Evolutionary conservation across 2,888 invertebrate species (phyloP).

Genomic region (Dynastes grantii): DNA sequence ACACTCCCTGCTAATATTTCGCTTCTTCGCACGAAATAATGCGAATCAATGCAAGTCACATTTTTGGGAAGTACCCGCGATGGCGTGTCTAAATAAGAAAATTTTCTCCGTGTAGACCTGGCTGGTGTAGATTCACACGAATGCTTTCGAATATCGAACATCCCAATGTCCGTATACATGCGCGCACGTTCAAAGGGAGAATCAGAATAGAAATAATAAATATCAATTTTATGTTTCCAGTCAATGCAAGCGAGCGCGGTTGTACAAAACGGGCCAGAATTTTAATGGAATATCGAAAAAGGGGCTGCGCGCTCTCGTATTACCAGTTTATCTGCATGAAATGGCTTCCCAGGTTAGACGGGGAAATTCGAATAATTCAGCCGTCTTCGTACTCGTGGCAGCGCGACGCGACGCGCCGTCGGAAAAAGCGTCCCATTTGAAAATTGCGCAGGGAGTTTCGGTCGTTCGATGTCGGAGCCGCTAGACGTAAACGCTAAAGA

Average conservation of each 20-base stretch:
- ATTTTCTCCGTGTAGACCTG: too few species aligned
- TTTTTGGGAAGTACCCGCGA: too few species aligned
- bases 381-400: not conserved
- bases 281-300: conserved; percentile 41
- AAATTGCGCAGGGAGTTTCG: conserved; percentile 8
- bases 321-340: conserved; percentile 46
- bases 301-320: conserved; percentile 17
- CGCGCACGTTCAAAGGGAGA: not conserved
- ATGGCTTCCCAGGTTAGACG: conserved; percentile 23
- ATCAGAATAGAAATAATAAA: conserved; percentile 30
- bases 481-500: not conserved
- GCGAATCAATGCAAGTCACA: too few species aligned
- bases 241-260: conserved; percentile 12
- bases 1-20: too few species aligned
- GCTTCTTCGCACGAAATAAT: too few species aligned
- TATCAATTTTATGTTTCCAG: conserved; percentile 30
- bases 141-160: too few species aligned
- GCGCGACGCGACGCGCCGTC: not conserved
- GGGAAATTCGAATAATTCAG: conserved; percentile 35
- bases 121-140: too few species aligned
- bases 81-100: too few species aligned
- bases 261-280: conserved; percentile 37
- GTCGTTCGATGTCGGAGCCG: not conserved
- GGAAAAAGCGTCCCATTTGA: not conserved
- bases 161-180: too few species aligned